phyloP scores from a whole-genome alignment of 2,113 vertebrate genomes.

The Aramus guarauna region DNA sequence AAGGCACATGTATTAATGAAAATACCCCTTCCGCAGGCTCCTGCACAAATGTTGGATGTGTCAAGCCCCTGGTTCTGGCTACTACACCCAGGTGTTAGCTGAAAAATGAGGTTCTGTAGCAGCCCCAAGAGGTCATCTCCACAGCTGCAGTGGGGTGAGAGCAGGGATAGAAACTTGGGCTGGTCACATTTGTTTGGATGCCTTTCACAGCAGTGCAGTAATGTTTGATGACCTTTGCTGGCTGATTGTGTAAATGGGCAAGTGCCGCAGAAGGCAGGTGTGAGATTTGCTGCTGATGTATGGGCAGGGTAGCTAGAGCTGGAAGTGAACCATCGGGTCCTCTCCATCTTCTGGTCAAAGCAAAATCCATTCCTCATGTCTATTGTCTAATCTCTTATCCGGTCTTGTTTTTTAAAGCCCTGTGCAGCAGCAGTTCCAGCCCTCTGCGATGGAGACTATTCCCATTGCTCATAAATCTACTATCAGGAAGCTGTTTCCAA shows the following conservation, averaged over 20 bases:
- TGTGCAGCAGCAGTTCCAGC: neutral
- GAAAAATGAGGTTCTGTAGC: neutral
- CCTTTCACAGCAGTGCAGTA: neutral
- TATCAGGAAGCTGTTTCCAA: slow-evolving; percentile 56
- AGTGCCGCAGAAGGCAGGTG: neutral
- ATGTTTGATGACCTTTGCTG: neutral
- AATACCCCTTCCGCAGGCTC: neutral
- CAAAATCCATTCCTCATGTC: neutral
- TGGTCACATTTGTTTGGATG: neutral
- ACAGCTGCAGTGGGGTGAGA: neutral
- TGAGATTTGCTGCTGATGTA: neutral
- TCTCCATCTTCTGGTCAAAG: neutral
- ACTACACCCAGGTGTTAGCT: neutral
- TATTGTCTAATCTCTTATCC: neutral
- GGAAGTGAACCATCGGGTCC: neutral
- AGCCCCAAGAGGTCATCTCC: neutral
- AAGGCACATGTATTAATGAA: neutral
- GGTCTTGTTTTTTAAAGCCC: neutral
- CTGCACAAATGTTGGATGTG: neutral
- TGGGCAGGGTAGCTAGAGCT: neutral
- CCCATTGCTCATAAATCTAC: slow-evolving; percentile 56
- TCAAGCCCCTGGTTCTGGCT: neutral
- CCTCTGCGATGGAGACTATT: slow-evolving; percentile 7
- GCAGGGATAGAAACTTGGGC: neutral
- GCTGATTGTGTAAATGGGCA: fast-evolving